phyloP scores from a whole-genome alignment of 2,888 invertebrate species.

The Cheilosia vulpina region DNA sequence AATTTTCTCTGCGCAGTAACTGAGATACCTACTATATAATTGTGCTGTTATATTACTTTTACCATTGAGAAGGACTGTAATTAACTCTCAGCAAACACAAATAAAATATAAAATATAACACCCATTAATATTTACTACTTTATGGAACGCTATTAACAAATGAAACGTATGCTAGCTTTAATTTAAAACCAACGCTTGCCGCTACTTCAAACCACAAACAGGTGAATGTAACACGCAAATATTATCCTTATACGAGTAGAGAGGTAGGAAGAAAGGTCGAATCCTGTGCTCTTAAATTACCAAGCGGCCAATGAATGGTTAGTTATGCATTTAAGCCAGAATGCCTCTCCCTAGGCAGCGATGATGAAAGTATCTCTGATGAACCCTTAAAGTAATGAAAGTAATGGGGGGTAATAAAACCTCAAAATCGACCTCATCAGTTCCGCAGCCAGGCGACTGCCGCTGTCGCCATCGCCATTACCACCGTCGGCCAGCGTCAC shows the following conservation, averaged over 20 bases:
- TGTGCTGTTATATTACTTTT: constrained; percentile 16
- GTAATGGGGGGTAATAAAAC: constrained; percentile 71
- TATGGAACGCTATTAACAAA: constrained; percentile 61
- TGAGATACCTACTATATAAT: constrained; percentile 17
- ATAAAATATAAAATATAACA: constrained; percentile 68
- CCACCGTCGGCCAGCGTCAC: constrained; percentile 26
- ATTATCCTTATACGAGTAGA: constrained; percentile 54
- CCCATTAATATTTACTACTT: constrained; percentile 69
- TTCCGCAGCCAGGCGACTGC: constrained; percentile 42
- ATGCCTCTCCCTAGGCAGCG: constrained; percentile 11
- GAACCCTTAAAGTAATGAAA: constrained; percentile 72
- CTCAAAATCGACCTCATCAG: constrained; percentile 68
- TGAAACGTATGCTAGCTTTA: constrained; percentile 49
- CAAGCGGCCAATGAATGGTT: constrained; percentile 56
- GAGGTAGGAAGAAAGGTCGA: constrained; percentile 12
- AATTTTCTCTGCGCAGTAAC: constrained; percentile 22
- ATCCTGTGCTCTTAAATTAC: constrained; percentile 54
- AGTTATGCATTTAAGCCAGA: constrained; percentile 53
- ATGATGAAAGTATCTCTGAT: constrained; percentile 72
- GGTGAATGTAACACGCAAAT: constrained; percentile 70
- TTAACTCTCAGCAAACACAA: constrained; percentile 59
- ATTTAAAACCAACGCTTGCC: constrained; percentile 49
- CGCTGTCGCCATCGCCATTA: not conserved
- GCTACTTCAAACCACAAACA: constrained; percentile 63
- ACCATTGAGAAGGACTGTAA: constrained; percentile 40